These are phyloP conservation scores for Brienomyrus longianalis DNA, from an alignment of 2,113 vertebrate genomes.

Conservation along the genomic window DNA sequence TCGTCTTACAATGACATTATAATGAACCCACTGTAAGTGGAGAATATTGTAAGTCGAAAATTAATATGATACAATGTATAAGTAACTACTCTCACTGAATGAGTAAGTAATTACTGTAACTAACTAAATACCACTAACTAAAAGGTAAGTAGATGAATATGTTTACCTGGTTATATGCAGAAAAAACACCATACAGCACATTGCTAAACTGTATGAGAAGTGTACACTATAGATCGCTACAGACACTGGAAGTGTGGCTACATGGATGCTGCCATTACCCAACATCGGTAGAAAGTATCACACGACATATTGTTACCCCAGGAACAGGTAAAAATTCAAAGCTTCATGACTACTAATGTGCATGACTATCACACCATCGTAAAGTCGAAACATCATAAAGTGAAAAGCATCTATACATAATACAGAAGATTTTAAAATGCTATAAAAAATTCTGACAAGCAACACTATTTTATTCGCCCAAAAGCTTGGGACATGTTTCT, in stretches of 20 bases:
- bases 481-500: background rate
- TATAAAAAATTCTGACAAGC: background rate
- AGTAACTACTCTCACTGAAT: background rate
- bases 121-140: background rate
- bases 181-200: background rate
- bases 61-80: background rate
- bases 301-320: background rate
- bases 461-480: background rate
- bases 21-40: background rate
- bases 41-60: background rate
- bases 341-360: background rate
- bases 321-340: background rate
- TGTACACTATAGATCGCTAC: background rate
- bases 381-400: background rate
- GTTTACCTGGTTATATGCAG: background rate
- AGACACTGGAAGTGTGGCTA: background rate
- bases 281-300: background rate
- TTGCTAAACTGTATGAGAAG: background rate
- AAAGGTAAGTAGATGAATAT: background rate
- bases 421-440: background rate
- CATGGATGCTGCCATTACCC: background rate
- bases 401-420: background rate
- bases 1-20: background rate
- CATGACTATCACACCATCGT: background rate
- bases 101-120: background rate